Base-by-base conservation (phyloP, 2,797 vertebrate species). In the Centroberyx gerrardi region DNA sequence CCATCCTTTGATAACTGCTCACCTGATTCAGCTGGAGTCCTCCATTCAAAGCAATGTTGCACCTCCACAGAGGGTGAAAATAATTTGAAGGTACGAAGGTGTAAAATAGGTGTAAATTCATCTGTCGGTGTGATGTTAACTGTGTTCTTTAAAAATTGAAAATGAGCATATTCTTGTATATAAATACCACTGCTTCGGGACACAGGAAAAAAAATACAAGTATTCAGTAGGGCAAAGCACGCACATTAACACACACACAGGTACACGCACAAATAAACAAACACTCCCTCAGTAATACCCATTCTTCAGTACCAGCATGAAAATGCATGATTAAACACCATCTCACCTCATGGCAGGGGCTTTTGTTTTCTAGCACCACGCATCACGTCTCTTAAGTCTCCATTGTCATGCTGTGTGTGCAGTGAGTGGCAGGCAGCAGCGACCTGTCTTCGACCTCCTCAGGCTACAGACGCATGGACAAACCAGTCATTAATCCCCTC, bases 281-380 rank as follows among this genome's bases (percentile, higher is more conserved):
- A 44, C 3, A 51, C 78, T 59, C 73, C 84, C 78, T 68, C 10
- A 61, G 69, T 73, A 73, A 80, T 64, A 62, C 62, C 62, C 58
- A 22, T 69, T 80, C 85, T 89, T 80, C 68, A 82, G 86, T 76
- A 80, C 89, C 86, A 86, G 88, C 91, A 86, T 90, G 84, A 87
- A 92, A 87, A 87, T 84, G 84, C 87, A 91, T 87, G 85, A 92
- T 90, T 86, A 81, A 85, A 87, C 74, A 78, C 70, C 89, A 74
- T 90, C 84, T 86, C 90, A 93, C 90, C 83, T 91, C 80, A 72
- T 85, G 86, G 77, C 82, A 76, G 87, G 82, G 85, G 72, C 80
- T 78, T 93, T 93, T 91, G 81, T 91, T 91, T 93, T 83, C 83
- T 80, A 80, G 74, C 72, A 68, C 76, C 84, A 22, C 61, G 63